phyloP scores from a whole-genome alignment of 2,797 vertebrate species.

The Garrulus glandarius region DNA sequence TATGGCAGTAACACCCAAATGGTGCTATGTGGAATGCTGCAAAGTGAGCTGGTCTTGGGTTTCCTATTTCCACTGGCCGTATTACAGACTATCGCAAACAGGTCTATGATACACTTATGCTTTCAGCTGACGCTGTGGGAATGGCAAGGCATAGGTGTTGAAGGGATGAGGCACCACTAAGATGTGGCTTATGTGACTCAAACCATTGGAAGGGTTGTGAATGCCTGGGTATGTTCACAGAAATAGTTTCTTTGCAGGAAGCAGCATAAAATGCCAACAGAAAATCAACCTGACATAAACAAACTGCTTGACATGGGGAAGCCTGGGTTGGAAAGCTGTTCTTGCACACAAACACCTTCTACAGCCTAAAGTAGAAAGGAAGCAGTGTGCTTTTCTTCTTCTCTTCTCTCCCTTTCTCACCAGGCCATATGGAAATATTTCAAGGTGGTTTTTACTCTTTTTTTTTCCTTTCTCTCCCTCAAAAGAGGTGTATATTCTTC shows the following conservation, averaged over 20 bases:
- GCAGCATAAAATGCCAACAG: background rate
- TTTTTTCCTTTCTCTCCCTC: background rate
- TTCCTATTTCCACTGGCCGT: background rate
- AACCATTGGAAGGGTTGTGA: background rate
- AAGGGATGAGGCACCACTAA: background rate
- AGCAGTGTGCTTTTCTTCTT: background rate
- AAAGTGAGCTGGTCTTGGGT: background rate
- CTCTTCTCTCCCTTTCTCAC: background rate
- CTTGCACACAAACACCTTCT: background rate
- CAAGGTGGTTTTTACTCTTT: background rate
- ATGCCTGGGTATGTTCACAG: background rate
- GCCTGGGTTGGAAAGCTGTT: background rate
- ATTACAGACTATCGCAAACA: rapidly evolving
- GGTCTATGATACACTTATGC: rapidly evolving
- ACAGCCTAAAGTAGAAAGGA: background rate
- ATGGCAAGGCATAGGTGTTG: background rate
- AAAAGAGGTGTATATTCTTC: background rate
- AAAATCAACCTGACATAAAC: background rate
- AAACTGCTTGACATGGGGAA: background rate
- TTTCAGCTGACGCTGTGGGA: background rate
- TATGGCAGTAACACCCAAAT: background rate
- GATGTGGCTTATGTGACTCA: background rate
- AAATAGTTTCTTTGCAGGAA: background rate
- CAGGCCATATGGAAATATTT: background rate
- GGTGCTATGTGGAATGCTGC: background rate